A percentile compares a stretch with the other conserved stretches of the same genome.
Conservation (phyloP, 1,140 invertebrate genomes). For the Drosophila ananassae region DNA sequence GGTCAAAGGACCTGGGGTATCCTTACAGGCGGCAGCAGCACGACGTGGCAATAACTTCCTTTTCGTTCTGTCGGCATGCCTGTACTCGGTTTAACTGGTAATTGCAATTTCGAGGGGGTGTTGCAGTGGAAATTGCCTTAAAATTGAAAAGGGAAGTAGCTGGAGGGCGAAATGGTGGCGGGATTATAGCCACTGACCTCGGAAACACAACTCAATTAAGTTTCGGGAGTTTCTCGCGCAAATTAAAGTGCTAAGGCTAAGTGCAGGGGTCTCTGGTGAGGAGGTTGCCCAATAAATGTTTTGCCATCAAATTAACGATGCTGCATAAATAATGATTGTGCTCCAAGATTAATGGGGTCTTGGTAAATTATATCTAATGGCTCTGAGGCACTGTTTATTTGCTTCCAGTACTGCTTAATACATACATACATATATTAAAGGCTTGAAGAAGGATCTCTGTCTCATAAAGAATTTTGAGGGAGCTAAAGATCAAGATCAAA, state of each 20-base stretch:
- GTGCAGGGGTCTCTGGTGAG: neutral
- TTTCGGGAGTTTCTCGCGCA: neutral
- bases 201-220: conserved; percentile 12
- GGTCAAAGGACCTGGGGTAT: conserved; percentile 21
- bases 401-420: neutral
- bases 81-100: conserved; percentile 19
- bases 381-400: neutral
- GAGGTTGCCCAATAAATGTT: conserved; percentile 1
- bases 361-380: neutral
- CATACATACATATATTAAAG: neutral
- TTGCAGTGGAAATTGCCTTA: conserved; percentile 17
- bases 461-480: too few relatives aligned
- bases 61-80: conserved; percentile 20
- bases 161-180: neutral
- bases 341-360: neutral
- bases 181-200: conserved; percentile 16
- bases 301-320: neutral
- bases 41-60: conserved; percentile 35
- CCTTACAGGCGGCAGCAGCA: neutral
- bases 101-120: conserved; percentile 30
- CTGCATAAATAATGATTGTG: neutral
- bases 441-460: neutral
- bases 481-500: too few relatives aligned
- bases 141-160: conserved; percentile 15
- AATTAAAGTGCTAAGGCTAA: conserved; percentile 12